Conservation (phyloP, 2,113 vertebrate genomes). For the Neolamprologus kungweensis region DNA sequence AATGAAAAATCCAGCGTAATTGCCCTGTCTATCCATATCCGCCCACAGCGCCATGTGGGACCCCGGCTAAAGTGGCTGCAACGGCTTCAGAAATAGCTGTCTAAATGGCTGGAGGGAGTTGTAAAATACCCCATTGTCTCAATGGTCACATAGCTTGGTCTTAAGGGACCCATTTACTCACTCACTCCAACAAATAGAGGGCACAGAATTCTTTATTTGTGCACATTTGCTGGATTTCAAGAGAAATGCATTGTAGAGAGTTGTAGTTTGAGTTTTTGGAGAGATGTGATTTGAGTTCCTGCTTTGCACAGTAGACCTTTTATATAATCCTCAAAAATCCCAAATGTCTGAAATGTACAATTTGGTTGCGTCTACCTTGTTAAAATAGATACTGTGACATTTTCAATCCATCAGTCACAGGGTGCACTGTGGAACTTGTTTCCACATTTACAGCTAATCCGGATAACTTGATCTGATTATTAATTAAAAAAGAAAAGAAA, state of each 20-base stretch:
- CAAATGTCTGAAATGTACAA: constrained; percentile 1
- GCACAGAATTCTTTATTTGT: constrained; percentile 31
- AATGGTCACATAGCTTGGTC: constrained; percentile 39
- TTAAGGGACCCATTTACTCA: constrained; percentile 56
- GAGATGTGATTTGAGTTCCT: constrained; percentile 13
- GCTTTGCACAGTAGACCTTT: constrained; percentile 21
- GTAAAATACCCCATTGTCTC: constrained; percentile 65
- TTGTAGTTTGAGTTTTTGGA: constrained; percentile 7
- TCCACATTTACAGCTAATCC: not conserved
- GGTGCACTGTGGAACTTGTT: not conserved
- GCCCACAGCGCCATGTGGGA: constrained; percentile 59
- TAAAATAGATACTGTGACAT: constrained; percentile 40
- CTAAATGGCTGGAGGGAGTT: constrained; percentile 57
- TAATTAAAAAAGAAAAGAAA: not conserved
- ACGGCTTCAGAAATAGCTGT: constrained; percentile 56
- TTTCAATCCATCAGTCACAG: constrained; percentile 8
- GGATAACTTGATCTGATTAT: not conserved
- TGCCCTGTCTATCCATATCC: constrained; percentile 61
- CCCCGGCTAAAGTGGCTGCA: constrained; percentile 52
- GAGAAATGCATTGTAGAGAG: not conserved
- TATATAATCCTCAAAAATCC: constrained; percentile 24
- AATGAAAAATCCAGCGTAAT: constrained; percentile 52
- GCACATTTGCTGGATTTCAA: constrained; percentile 35
- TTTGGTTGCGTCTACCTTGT: constrained; percentile 31
- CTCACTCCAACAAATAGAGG: constrained; percentile 48